A percentile compares a stretch with the other conserved stretches of the same genome.
phyloP scores from a whole-genome alignment of 2,797 vertebrate species.

The Hylomyscus alleni region DNA sequence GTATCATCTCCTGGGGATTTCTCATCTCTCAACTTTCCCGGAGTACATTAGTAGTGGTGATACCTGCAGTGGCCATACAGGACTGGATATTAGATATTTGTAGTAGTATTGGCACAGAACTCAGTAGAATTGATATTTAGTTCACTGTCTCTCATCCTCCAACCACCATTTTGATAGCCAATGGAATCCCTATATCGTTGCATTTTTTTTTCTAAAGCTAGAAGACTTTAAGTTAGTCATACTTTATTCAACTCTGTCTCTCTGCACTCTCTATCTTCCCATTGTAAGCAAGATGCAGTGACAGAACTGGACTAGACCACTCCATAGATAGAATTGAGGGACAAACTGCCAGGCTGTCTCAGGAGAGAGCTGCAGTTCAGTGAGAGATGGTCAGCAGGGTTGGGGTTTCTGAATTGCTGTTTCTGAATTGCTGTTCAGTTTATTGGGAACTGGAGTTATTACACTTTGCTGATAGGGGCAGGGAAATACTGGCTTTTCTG shows the following conservation, averaged over 20 bases:
- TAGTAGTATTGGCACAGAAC: neutral
- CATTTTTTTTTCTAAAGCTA: neutral
- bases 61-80: neutral
- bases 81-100: neutral
- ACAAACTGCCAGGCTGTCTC: neutral
- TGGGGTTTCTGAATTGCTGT: neutral
- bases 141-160: neutral
- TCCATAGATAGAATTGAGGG: neutral
- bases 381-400: neutral
- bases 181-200: neutral
- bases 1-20: neutral
- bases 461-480: neutral
- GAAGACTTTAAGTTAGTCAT: neutral
- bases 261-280: neutral
- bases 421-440: neutral
- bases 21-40: neutral
- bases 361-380: neutral
- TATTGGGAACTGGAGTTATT: neutral
- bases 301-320: neutral
- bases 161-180: neutral
- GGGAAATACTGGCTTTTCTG: neutral
- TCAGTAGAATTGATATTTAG: neutral
- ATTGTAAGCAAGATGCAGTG: neutral
- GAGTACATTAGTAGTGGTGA: neutral
- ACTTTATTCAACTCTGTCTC: neutral